A percentile compares a stretch with the other conserved stretches of the same genome.
These are phyloP conservation scores for Apodemus speciosus DNA, from an alignment of 2,113 vertebrate genomes.

Conservation along the genomic window DNA sequence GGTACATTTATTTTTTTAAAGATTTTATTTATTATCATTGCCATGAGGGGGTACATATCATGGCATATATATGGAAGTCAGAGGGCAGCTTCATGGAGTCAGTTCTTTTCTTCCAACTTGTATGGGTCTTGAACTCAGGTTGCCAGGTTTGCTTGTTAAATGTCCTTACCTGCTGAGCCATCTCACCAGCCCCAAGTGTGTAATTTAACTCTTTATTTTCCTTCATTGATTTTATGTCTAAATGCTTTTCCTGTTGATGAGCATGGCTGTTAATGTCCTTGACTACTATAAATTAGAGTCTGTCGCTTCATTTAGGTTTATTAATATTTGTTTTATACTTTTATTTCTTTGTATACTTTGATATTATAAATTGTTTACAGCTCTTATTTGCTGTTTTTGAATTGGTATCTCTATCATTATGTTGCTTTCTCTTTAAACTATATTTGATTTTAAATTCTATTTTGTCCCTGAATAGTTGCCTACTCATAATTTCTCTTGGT, in stretches of 20 bases:
- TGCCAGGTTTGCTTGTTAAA: background rate
- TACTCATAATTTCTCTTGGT: background rate
- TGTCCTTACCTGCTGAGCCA: background rate
- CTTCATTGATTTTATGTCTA: background rate
- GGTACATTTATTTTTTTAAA: background rate
- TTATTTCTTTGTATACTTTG: background rate
- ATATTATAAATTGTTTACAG: background rate
- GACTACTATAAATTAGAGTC: background rate
- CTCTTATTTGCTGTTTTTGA: background rate
- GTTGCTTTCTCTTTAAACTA: background rate
- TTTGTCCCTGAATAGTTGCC: background rate
- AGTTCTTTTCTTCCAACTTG: background rate
- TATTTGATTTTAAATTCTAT: background rate
- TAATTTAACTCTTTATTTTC: background rate
- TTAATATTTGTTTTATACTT: background rate
- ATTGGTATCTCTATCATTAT: background rate
- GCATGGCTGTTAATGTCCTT: background rate
- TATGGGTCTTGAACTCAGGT: background rate
- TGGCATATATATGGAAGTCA: background rate
- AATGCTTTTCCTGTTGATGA: background rate
- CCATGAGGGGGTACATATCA: background rate
- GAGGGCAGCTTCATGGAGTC: background rate
- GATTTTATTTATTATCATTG: background rate
- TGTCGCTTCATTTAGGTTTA: background rate
- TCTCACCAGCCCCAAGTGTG: background rate